Percentiles rank a stretch among this genome's conserved stretches.
Conservation (phyloP, 2,888 invertebrate genomes). For the Chaitophorus viminalis region DNA sequence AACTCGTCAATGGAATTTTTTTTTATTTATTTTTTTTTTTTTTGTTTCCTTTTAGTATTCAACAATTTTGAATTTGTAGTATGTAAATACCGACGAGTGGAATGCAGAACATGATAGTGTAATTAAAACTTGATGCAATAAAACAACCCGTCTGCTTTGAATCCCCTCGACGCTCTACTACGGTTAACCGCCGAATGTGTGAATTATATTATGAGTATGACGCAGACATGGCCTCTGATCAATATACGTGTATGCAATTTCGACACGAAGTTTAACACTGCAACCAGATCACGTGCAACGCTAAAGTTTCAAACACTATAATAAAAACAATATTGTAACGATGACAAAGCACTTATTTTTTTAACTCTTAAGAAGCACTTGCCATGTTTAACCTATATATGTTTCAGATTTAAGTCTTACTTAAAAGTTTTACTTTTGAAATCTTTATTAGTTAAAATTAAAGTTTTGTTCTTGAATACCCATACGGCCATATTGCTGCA, state of each 20-base stretch:
- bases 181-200: not conserved
- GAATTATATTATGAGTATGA: slow-evolving; percentile 3
- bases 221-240: not conserved
- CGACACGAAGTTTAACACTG: not conserved
- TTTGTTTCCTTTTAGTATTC: not conserved
- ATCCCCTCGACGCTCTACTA: not conserved
- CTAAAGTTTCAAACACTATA: too few species aligned
- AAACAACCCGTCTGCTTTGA: slow-evolving; percentile 4
- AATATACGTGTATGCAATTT: not conserved
- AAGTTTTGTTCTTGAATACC: too few species aligned
- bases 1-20: not conserved
- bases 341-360: too few species aligned
- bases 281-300: not conserved
- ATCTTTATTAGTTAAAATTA: too few species aligned
- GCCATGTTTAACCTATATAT: too few species aligned
- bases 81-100: not conserved
- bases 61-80: not conserved
- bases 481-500: too few species aligned
- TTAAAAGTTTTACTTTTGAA: too few species aligned
- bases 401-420: too few species aligned
- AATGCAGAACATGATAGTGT: not conserved
- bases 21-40: not conserved
- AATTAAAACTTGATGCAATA: slow-evolving; percentile 28
- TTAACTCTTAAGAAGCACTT: too few species aligned
- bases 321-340: too few species aligned